A percentile compares a stretch with the other conserved stretches of the same genome.
Conservation (phyloP, 2,888 invertebrate species). For the Nowickia ferox region DNA sequence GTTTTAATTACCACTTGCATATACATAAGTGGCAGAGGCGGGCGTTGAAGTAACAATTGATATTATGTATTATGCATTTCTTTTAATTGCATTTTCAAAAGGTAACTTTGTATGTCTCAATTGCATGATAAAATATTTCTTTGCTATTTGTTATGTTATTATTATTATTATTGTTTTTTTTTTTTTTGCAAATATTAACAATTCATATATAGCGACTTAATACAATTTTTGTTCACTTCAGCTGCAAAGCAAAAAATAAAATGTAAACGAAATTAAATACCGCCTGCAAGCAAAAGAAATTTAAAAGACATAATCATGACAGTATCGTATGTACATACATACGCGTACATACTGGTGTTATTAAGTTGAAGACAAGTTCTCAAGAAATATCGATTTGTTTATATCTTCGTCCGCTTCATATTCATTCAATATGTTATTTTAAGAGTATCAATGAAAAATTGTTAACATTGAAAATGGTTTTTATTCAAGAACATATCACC, state of each 20-base stretch:
- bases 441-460: no score
- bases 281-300: no score
- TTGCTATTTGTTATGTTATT: neutral
- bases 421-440: no score
- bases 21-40: neutral
- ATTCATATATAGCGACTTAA: slow-evolving; percentile 2
- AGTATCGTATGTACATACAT: no score
- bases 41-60: slow-evolving; percentile 34
- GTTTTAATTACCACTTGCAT: slow-evolving; percentile 39
- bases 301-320: no score
- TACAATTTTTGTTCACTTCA: neutral
- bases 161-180: neutral
- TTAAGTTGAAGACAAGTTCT: no score
- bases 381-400: no score
- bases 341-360: no score
- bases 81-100: slow-evolving; percentile 33
- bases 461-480: no score
- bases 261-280: neutral
- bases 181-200: slow-evolving; percentile 9
- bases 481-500: no score
- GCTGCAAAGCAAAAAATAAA: neutral
- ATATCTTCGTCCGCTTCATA: no score
- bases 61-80: slow-evolving; percentile 59
- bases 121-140: slow-evolving; percentile 33
- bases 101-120: slow-evolving; percentile 6